Conservation (phyloP, 1,140 invertebrate species). For the Trichogramma pretiosum region DNA sequence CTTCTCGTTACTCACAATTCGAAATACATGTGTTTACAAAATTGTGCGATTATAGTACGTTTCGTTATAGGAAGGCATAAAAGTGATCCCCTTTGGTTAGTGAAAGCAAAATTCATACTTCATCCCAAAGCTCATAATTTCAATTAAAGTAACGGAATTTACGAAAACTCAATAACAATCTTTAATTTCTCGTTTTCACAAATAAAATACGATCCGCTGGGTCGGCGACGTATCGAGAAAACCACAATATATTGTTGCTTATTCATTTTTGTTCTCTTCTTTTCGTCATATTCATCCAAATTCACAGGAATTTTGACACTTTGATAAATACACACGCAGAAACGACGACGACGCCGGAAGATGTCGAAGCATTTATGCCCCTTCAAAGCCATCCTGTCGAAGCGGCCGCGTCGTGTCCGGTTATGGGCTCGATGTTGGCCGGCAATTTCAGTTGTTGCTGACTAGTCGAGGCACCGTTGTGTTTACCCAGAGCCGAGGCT, state of each 20-base stretch:
- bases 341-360: background rate
- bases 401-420: slow-evolving; percentile 47
- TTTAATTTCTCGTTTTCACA: background rate
- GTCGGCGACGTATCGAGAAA: background rate
- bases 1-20: background rate
- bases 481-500: slow-evolving; percentile 28
- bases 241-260: background rate
- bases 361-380: background rate
- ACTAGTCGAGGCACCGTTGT: slow-evolving; percentile 43
- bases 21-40: background rate
- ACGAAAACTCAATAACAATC: background rate
- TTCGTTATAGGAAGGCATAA: background rate
- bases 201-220: background rate
- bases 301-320: no score
- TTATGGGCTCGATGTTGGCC: slow-evolving; percentile 54
- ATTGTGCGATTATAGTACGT: background rate
- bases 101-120: background rate
- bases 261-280: no score
- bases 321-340: no score
- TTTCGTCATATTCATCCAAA: background rate
- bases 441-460: slow-evolving; percentile 50
- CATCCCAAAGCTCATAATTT: no score
- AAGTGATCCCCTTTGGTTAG: background rate
- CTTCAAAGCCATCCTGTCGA: slow-evolving; percentile 54
- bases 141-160: background rate